Base-by-base conservation (phyloP, 2,113 vertebrate genomes). In the Blennius ocellaris region DNA sequence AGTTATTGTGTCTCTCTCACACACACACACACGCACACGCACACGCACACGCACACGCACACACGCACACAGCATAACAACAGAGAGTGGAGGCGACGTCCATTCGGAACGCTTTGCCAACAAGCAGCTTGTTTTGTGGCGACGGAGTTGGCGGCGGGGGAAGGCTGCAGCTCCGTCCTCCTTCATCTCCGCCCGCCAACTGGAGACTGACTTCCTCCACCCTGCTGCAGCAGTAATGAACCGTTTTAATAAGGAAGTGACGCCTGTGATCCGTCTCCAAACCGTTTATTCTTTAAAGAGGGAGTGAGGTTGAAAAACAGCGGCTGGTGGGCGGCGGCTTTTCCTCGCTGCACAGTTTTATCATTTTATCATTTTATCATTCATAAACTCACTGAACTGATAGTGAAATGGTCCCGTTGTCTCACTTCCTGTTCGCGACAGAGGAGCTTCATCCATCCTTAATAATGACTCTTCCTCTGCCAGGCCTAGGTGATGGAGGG, bases 151-250 rank as follows among this genome's bases (percentile, higher is more conserved):
- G 39, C 12, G 43, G 38, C 38, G 58, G n/a, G 12, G 40, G 55
- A 16, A 47, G 16, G 43, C 56, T 54, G 64, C 43, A 17, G 21
- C 21, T 30, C 21, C 14, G 40, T 40, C 41, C 53, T 56, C 72
- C 41, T 21, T 52, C 8, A 0, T 63, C 50, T 62, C 58, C 7
- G 16, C 59, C 7, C 52, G 8, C 8, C 64, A n/a, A n/a, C n/a
- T n/a, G n/a, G 3, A 7, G 39, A 15, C 54, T 64, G 64, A 70
- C 55, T 47, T 50, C 64, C 17, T 72, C 38, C 0, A 90, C 91
- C 84, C 82, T 88, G 93, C 82, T 90, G 63, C 88, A 92, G 85
- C 82, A 60, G 51, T 59, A 15, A 60, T 44, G 61, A 8, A 6
- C 3, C 37, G 36, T 64, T 53, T 62, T 62, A 57, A 7, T 36